Conservation (phyloP, 2,113 vertebrate genomes). For the Ageneiosus marmoratus region DNA sequence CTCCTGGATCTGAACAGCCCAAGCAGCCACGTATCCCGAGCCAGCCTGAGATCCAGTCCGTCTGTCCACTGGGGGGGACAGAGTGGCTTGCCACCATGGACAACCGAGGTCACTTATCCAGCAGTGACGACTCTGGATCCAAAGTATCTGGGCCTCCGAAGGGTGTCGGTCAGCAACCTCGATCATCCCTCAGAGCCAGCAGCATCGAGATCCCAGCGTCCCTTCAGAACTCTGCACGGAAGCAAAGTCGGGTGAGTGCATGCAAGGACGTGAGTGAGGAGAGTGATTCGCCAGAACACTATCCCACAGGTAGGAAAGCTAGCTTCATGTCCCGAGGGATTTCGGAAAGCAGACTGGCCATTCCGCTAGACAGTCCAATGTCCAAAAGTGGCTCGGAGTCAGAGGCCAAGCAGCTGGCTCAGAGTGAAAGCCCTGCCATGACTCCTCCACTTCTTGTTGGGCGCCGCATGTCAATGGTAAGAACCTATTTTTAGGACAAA, state of each 20-base stretch:
- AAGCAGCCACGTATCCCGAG: constrained; percentile 46
- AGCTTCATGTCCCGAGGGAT: constrained; percentile 83
- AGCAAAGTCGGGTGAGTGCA: constrained; percentile 71
- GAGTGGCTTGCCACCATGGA: constrained; percentile 58
- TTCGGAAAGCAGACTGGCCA: constrained; percentile 73
- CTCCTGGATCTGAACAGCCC: constrained; percentile 51
- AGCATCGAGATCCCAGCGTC: constrained; percentile 69
- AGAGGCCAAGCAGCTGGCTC: constrained; percentile 65
- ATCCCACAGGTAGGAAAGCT: constrained; percentile 73
- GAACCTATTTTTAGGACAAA: constrained; percentile 51
- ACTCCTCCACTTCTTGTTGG: constrained; percentile 73
- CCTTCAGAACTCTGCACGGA: constrained; percentile 63
- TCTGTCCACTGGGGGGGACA: constrained; percentile 54
- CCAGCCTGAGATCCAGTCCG: constrained; percentile 63
- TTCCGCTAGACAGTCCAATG: constrained; percentile 69
- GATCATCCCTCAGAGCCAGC: constrained; percentile 59
- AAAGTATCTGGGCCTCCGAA: constrained; percentile 56
- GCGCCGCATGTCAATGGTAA: constrained; percentile 89
- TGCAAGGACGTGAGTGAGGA: constrained; percentile 76
- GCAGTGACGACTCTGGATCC: constrained; percentile 67
- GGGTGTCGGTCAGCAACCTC: constrained; percentile 53
- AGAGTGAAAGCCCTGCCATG: constrained; percentile 68
- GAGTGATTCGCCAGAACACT: constrained; percentile 72
- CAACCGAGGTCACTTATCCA: constrained; percentile 64
- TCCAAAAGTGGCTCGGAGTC: constrained; percentile 69